Base-by-base conservation (phyloP, 1,140 invertebrate genomes). In the Sminthurinus signatus region DNA sequence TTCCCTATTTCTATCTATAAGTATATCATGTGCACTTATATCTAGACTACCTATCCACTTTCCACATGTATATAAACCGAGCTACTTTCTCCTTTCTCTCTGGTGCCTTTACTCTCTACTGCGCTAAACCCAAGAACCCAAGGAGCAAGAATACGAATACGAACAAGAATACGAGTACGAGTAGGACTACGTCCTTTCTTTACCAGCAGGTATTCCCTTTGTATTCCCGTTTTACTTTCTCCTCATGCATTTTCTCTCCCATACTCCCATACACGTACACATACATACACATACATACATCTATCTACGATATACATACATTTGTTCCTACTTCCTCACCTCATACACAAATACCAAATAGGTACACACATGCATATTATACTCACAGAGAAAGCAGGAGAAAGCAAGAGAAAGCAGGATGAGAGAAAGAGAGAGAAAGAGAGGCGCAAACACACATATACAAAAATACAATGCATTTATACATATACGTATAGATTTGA, bases 161-260 rank as follows among this genome's bases (percentile, higher is more conserved):
- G n/a, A n/a, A n/a, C n/a, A n/a, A n/a, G n/a, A n/a, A n/a, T n/a
- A n/a, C n/a, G n/a, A n/a, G n/a, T n/a, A n/a, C n/a, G n/a, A n/a
- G n/a, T n/a, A n/a, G n/a, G n/a, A n/a, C n/a, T 56, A 25, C 39
- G 54, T 56, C n/a, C 54, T 56, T 56, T 42, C 54, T 56, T 27
- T 56, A 52, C 23, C 54, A 42, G 54, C 29, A 36, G 54, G 54
- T 56, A 56, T 42, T 56, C 54, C 36, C 31, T 36, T 56, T 56
- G 54, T 56, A 31, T 15, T 54, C 19, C 27, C 51, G 12, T 21
- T 54, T 54, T 31, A 54, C 10, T 5, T 23, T 31, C 46, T 48
- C n/a, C n/a, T n/a, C n/a, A n/a, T n/a, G 44, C 44, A 5, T 25
- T 48, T 48, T 48, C 44, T 48, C 23, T 25, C 23, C 39, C 39